Evolutionary conservation across 2,797 vertebrate genomes (phyloP), one percentile per base, ranked within the genome.

Genomic region (Pelochelys cantorii): DNA sequence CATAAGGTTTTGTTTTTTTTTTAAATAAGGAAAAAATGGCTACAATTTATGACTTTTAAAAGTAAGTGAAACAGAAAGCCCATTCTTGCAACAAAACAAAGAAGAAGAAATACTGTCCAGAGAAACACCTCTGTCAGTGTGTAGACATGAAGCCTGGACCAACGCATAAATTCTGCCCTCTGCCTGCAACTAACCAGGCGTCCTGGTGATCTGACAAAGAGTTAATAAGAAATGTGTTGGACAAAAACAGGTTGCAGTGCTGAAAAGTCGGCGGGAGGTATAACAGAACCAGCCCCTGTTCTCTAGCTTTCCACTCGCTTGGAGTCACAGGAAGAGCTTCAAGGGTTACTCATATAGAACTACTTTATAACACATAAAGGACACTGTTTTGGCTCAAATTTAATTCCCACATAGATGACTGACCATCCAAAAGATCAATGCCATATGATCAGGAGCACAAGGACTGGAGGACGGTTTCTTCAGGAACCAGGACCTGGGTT

Each of bases 21-120:
- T 95, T 95, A 92, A 95, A 97, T 97, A 97, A 98, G 94, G 96
- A 85, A 91, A 86, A 88, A 78, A 17, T 31, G 4, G 81, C 74
- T 84, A 87, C 71, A 84, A 98, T 98, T 98, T 98, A 98, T 96
- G 98, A 97, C 93, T 93, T 96, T 97, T 97, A 96, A 95, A 97
- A 98, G 98, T 94, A 97, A 98, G 97, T 97, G 97, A 98, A 98
- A 98, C 98, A 98, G 98, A 98, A 98, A 97, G 96, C 90, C 96
- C 95, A 88, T 97, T 97, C 97, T 97, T 92, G 94, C 96, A 92
- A 59, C 0, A 4, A 90, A 93, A 94, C 15, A 87, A 88, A 96
- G 95, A 97, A 97, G 98, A 97, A 95, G 98, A 95, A 92, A 79
- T 87, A 88, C 77, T 89, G 97, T 90, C 96, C 91, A 94, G 98